phyloP scores from a whole-genome alignment of 2,113 vertebrate species.

The Burhinus oedicnemus region DNA sequence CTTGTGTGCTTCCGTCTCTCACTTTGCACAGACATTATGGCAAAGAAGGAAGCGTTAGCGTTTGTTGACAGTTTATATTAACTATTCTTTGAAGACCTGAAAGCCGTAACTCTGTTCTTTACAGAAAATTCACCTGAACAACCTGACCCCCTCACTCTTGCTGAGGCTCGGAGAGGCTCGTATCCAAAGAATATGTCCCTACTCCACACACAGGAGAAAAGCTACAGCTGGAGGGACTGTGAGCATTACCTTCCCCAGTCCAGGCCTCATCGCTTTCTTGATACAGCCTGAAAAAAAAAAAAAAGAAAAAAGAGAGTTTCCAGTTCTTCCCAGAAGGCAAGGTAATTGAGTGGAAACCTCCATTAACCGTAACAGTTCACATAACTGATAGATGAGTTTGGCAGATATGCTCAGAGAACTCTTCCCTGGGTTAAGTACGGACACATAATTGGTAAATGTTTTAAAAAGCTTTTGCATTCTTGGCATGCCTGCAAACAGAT shows the following conservation, averaged over 20 bases:
- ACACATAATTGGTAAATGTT: background rate
- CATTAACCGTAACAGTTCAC: background rate
- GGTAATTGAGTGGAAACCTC: background rate
- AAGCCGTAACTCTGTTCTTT: background rate
- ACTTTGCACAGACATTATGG: background rate
- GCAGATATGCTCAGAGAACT: background rate
- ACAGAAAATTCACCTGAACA: background rate
- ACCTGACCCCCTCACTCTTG: background rate
- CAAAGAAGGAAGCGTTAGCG: background rate
- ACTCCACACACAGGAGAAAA: background rate
- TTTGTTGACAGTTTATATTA: background rate
- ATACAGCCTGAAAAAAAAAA: background rate
- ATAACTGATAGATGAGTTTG: background rate
- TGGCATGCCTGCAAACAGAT: background rate
- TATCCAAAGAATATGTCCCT: background rate
- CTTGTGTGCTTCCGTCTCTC: background rate
- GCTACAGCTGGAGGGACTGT: background rate
- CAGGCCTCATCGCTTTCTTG: background rate
- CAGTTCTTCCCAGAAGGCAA: background rate
- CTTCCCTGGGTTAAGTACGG: background rate
- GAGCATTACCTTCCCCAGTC: background rate
- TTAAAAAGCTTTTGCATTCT: background rate
- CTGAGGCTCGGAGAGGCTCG: fast-evolving
- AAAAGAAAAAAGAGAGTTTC: background rate
- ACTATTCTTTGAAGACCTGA: background rate